Conservation (phyloP, 2,113 vertebrate genomes). For the Pundamilia nyererei region DNA sequence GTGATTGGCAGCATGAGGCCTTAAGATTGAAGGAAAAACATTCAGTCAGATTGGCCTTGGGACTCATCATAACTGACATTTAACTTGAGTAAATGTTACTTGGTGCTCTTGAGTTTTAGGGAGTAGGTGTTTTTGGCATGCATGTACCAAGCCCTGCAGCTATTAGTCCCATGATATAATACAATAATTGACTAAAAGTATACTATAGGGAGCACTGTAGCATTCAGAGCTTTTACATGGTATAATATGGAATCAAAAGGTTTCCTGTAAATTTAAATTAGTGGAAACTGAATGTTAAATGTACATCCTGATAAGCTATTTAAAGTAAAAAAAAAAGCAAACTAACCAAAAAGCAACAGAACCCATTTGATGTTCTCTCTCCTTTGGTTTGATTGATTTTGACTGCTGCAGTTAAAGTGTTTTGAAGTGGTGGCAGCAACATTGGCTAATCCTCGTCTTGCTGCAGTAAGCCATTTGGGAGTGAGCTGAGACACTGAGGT, state of each 20-base stretch:
- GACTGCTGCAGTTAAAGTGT: not conserved
- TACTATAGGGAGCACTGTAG: not conserved
- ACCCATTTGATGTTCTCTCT: not conserved
- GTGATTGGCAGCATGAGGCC: conserved; percentile 15
- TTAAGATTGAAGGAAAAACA: not conserved
- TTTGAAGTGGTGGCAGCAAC: not conserved
- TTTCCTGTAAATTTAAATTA: not conserved
- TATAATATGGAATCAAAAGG: not conserved
- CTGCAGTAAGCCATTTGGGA: conserved; percentile 29
- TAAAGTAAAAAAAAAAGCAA: not conserved
- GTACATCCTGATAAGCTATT: fast-evolving
- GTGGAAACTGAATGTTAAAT: not conserved
- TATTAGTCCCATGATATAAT: not conserved
- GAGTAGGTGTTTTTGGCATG: not conserved
- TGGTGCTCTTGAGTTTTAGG: not conserved
- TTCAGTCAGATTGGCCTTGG: not conserved
- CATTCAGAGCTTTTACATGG: not conserved
- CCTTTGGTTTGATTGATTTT: not conserved
- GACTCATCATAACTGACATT: conserved; percentile 25
- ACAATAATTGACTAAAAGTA: not conserved
- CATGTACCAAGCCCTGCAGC: not conserved
- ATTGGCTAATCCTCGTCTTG: conserved; percentile 15
- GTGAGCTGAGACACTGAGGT: not conserved
- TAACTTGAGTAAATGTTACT: conserved; percentile 24
- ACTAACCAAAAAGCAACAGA: not conserved